Evolutionary conservation across 1,140 invertebrate genomes (phyloP), one percentile per base, ranked within the genome.

Genomic region (Ips nitidus): DNA sequence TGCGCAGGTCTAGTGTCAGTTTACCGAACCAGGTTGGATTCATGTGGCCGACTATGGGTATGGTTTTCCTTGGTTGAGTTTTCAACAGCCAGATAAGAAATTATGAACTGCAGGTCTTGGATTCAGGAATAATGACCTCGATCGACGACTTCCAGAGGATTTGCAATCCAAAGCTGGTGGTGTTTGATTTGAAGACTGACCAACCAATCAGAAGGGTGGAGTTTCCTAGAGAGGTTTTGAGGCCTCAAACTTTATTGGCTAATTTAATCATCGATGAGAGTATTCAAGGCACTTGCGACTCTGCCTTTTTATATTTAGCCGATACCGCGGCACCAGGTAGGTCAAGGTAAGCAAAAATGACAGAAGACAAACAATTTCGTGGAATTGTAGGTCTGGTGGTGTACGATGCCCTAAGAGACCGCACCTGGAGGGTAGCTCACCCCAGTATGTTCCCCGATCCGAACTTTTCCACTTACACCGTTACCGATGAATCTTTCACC

Each of bases 391-490:
- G 86, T 55, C 83, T 94, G 7, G 82, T 93, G 3, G 88, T 93
- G 0, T 91, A 91, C 69, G 91, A 94, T 74, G 86, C 85, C 8
- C 79, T 83, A 2, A 85, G 84, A 39, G 89, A 91, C 73, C 86
- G 86, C 52, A 90, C 91, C 8, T 93, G 92, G 91, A 83, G 92
- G 56, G 80, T 91, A 0, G 83, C 86, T 2, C 90, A 93, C 78
- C 86, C 91, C 1, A 86, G 88, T 41, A 93, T 94, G 91, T 91
- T 90, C 76, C 91, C 92, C 0, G 86, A 93, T 82, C 91, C 91
- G 0, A 88, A 93, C 78, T 86, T 88, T 55, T 86, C 88, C 0
- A 87, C 86, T 69, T 91, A 90, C 70, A 83, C 83, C 72, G 87
- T 89, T 63, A 80, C 81, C 8, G 84, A 84, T 1, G 84, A 86